Evolutionary conservation across 2,797 vertebrate species (phyloP).

Genomic region (Myripristis jacobus): DNA sequence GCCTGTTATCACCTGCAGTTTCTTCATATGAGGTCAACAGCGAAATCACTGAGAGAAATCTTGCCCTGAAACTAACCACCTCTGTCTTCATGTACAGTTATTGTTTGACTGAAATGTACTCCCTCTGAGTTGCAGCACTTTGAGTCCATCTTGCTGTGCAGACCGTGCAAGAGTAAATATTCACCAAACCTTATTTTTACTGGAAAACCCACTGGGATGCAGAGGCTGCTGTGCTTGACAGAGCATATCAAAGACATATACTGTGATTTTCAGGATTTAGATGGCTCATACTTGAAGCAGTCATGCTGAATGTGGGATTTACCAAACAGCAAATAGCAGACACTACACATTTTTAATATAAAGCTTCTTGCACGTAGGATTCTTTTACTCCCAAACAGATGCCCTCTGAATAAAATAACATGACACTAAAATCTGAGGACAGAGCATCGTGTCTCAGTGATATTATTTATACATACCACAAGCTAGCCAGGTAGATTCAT

Average conservation of each 20-base stretch:
- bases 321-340: background rate
- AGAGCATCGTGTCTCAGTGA: background rate
- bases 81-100: slow-evolving; percentile 31
- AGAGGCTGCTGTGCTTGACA: slow-evolving; percentile 34
- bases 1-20: slow-evolving; percentile 60
- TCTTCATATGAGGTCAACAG: slow-evolving; percentile 16
- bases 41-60: slow-evolving; percentile 24
- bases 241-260: slow-evolving; percentile 12
- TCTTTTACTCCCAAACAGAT: background rate
- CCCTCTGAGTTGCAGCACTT: slow-evolving; percentile 29
- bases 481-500: background rate
- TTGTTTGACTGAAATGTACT: slow-evolving; percentile 57
- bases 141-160: slow-evolving; percentile 57
- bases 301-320: slow-evolving; percentile 19
- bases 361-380: background rate
- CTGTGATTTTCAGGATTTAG: slow-evolving; percentile 26
- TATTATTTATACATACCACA: background rate
- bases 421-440: background rate
- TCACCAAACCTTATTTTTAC: slow-evolving; percentile 32
- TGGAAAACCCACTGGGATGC: slow-evolving; percentile 36
- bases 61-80: slow-evolving; percentile 30
- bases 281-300: background rate
- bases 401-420: background rate
- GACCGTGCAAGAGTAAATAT: slow-evolving; percentile 45
- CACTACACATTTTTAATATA: background rate